Conservation (phyloP, 1,140 invertebrate species). For the Drosophila biarmipes region DNA sequence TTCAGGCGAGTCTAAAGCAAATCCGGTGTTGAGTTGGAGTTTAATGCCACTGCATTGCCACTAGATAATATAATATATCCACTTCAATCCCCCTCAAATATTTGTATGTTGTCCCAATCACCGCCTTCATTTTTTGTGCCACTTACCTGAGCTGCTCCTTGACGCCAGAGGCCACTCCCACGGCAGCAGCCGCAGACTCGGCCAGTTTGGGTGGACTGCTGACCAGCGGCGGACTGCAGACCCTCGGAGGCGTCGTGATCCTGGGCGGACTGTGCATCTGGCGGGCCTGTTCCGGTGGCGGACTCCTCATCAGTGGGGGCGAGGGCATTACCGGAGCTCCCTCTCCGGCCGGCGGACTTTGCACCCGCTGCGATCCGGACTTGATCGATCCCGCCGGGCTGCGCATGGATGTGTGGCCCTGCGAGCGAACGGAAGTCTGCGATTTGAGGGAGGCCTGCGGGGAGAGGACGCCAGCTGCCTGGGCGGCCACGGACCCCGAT, state of each 20-base stretch:
- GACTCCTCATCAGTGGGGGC: slow-evolving; percentile 74
- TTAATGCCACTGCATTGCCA: no score
- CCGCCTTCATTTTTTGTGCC: no score
- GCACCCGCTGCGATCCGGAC: slow-evolving; percentile 63
- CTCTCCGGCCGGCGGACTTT: slow-evolving; percentile 71
- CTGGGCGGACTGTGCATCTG: slow-evolving; percentile 81
- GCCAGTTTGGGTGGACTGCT: slow-evolving; percentile 77
- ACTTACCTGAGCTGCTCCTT: slow-evolving; percentile 50
- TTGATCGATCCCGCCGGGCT: slow-evolving; percentile 62
- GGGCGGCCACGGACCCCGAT: slow-evolving; percentile 32
- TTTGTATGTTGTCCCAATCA: not conserved
- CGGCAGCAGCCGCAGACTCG: slow-evolving; percentile 49
- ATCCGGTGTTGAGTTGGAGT: not conserved
- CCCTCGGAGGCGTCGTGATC: slow-evolving; percentile 75
- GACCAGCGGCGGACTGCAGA: slow-evolving; percentile 76
- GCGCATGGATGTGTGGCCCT: slow-evolving; percentile 20
- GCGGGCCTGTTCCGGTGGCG: slow-evolving; percentile 54
- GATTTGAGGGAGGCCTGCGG: slow-evolving; percentile 68
- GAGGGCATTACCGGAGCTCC: slow-evolving; percentile 77
- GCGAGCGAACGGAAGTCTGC: slow-evolving; percentile 45
- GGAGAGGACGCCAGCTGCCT: slow-evolving; percentile 41
- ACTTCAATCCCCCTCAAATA: no score
- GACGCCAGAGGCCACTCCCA: slow-evolving; percentile 12
- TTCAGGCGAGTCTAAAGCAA: no score
- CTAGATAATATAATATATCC: no score